Evolutionary conservation across 2,113 vertebrate genomes (phyloP), one percentile per base, ranked within the genome.

Genomic region (Cryptomyrus ogoouensis): DNA sequence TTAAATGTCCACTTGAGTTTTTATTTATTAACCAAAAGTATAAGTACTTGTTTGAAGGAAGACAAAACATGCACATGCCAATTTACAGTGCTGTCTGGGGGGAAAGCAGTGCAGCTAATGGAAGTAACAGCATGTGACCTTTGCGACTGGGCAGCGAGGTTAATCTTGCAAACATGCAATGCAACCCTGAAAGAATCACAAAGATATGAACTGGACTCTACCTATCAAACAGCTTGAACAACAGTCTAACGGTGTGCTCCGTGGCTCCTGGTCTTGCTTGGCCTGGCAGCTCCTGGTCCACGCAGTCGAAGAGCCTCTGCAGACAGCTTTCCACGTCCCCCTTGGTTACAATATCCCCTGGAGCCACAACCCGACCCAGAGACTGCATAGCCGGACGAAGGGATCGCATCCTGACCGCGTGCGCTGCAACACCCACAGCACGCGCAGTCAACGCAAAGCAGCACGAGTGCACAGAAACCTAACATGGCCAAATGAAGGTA

Each of bases 151-250:
- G 17, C 31, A 42, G 35, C 15, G 15, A 35, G 35, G 17, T 19
- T 39, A 39, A 77, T 77, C n/a, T 31, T 35, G 66, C 66, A 74
- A 74, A 24, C 12, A 15, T 80, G 13, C 74, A 80, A 80, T 35
- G 15, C 13, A 42, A 42, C 5, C 12, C 27, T 91, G 74, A 77
- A 9, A 31, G 31, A 31, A n/a, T 1, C 77, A 15, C 10, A 15
- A 88, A 19, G 31, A 42, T 58, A 15, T 0, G 13, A 44, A 77
- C 44, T 52, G 50, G 2, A 84, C 47, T 27, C 12, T 19, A 97
- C 96, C 96, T 94, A 94, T 97, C 95, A 39, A 95, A 97, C 88
- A 97, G 93, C 0, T 93, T 89, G 89, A 93, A 92, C 84, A 98
- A 92, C 10, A 98, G 94, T 46, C 90, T 94, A 88, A 95, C 39